A percentile compares a stretch with the other conserved stretches of the same genome.
These are phyloP conservation scores for Sphaeramia orbicularis DNA, from an alignment of 2,797 vertebrate species.

Conservation along the genomic window DNA sequence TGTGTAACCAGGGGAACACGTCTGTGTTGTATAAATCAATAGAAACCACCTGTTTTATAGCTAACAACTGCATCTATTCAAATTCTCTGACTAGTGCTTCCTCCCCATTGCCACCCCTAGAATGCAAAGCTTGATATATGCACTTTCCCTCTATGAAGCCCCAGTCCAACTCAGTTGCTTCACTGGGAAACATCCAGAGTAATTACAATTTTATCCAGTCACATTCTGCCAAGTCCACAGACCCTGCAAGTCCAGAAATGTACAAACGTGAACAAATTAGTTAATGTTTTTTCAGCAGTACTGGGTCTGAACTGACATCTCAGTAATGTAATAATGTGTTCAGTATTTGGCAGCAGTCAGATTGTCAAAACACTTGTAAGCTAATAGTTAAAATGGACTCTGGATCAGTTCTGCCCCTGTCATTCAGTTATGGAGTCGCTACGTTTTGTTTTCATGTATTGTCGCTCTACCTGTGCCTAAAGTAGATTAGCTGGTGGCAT, in stretches of 20 bases:
- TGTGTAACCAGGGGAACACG: neutral
- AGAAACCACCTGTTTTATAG: conserved; percentile 18
- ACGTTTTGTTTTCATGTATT: neutral
- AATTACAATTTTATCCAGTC: conserved; percentile 28
- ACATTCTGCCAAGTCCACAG: conserved; percentile 17
- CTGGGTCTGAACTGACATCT: conserved; percentile 18
- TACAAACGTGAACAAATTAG: conserved; percentile 28
- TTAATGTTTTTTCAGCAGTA: conserved; percentile 30
- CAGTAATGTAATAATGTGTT: conserved; percentile 31
- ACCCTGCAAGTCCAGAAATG: conserved; percentile 25
- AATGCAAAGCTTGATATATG: conserved; percentile 49
- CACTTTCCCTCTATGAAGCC: conserved; percentile 12
- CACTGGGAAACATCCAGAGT: conserved; percentile 37
- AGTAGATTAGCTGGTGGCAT: neutral
- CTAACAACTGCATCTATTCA: conserved; percentile 37
- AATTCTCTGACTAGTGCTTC: conserved; percentile 17
- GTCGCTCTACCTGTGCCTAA: neutral
- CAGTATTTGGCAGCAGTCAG: conserved; percentile 43
- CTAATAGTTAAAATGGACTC: conserved; percentile 12
- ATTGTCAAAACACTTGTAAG: conserved; percentile 24
- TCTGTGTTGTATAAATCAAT: conserved; percentile 9
- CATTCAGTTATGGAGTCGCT: conserved; percentile 5
- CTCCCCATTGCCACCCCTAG: conserved; percentile 17
- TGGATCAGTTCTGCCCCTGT: neutral
- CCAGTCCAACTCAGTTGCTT: conserved; percentile 37